Conservation (phyloP, 2,113 vertebrate genomes). For the Zosterops japonicus region DNA sequence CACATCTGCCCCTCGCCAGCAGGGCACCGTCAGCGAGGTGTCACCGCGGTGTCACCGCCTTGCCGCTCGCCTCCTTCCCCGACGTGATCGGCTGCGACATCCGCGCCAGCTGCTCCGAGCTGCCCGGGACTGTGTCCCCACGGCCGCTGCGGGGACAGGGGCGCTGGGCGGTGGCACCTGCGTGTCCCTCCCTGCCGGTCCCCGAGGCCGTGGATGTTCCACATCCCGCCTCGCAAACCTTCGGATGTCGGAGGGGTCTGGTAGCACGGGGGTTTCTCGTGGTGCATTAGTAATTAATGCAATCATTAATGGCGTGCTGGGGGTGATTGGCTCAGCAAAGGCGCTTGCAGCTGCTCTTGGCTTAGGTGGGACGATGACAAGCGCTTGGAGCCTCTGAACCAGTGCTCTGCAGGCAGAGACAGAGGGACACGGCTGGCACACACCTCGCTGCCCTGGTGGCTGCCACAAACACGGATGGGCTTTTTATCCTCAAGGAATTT, state of each 20-base stretch:
- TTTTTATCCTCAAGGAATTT: not conserved
- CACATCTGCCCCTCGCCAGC: slow-evolving; percentile 73
- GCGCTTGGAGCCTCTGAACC: not conserved
- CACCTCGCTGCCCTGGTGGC: fast-evolving
- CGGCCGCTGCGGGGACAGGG: not conserved
- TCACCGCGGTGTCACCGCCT: slow-evolving; percentile 28
- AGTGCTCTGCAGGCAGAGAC: not conserved
- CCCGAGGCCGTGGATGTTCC: not conserved
- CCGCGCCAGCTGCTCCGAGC: slow-evolving; percentile 67
- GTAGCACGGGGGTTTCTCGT: not conserved
- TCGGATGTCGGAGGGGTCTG: not conserved
- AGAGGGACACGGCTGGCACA: not conserved
- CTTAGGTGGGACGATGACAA: not conserved
- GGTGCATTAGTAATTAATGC: not conserved
- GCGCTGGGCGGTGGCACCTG: not conserved
- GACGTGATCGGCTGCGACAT: slow-evolving; percentile 73
- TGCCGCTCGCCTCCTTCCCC: slow-evolving; percentile 50
- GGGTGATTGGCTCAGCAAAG: not conserved
- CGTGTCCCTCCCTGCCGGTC: fast-evolving
- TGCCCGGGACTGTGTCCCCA: not conserved
- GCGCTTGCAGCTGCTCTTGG: not conserved
- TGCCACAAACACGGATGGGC: not conserved
- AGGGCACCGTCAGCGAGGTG: slow-evolving; percentile 42
- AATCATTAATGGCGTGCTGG: not conserved
- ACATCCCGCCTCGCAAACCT: fast-evolving